Conservation (phyloP, 2,113 vertebrate species). For the Gila orcuttii region DNA sequence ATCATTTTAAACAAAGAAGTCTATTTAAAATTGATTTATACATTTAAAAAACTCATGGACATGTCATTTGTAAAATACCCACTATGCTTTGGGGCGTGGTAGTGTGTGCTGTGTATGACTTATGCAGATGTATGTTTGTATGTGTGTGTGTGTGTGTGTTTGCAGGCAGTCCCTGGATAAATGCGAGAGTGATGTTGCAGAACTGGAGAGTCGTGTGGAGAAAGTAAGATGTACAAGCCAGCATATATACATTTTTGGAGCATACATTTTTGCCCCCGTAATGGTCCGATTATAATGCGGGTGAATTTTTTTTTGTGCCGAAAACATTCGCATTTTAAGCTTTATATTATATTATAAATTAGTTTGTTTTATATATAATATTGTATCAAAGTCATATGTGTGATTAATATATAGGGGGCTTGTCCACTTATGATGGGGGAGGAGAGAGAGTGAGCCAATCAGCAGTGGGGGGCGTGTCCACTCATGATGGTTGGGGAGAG, state of each 20-base stretch:
- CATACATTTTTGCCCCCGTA: too few relatives aligned
- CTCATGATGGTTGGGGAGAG: too few relatives aligned
- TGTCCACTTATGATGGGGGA: too few relatives aligned
- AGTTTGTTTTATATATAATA: too few relatives aligned
- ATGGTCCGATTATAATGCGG: neutral
- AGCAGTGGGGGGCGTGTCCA: too few relatives aligned
- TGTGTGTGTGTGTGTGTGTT: slow-evolving; percentile 12
- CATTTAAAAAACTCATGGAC: neutral
- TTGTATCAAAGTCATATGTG: too few relatives aligned
- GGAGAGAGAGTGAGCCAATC: too few relatives aligned
- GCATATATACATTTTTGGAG: neutral
- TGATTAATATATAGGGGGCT: too few relatives aligned
- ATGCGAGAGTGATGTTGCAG: slow-evolving; percentile 69
- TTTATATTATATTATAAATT: neutral
- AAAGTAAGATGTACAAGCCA: slow-evolving; percentile 63
- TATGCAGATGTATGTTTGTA: neutral
- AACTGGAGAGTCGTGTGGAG: slow-evolving; percentile 68
- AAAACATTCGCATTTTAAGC: neutral
- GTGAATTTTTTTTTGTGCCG: neutral
- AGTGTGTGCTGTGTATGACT: neutral
- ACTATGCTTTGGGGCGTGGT: neutral
- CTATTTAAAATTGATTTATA: neutral
- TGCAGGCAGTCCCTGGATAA: slow-evolving; percentile 69
- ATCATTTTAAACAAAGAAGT: too few relatives aligned
- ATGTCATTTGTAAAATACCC: neutral